These are phyloP conservation scores for Hydropotes inermis DNA, from an alignment of 2,113 vertebrate genomes.

Conservation along the genomic window DNA sequence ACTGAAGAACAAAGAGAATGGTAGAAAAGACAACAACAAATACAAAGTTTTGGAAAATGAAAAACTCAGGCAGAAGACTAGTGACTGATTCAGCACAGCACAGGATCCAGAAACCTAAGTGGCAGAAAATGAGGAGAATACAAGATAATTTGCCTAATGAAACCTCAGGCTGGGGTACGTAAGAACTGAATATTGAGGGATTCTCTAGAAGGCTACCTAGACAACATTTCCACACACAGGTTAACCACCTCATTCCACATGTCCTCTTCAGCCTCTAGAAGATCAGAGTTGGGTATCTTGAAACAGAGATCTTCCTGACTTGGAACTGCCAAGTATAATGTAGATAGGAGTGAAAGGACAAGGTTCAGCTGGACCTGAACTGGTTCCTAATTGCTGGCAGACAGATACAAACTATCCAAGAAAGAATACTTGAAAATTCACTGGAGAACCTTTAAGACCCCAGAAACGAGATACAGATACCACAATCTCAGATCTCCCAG, in stretches of 20 bases:
- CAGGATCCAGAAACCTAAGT: background rate
- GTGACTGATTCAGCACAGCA: background rate
- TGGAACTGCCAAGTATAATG: background rate
- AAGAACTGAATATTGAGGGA: background rate
- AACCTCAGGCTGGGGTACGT: background rate
- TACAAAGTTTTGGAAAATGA: background rate
- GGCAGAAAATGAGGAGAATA: background rate
- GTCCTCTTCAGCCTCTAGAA: background rate
- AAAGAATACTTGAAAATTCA: background rate
- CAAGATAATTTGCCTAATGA: background rate
- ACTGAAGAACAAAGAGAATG: background rate
- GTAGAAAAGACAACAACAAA: background rate
- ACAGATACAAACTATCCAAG: background rate
- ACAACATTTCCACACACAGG: background rate
- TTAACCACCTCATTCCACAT: background rate
- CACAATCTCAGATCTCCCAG: background rate
- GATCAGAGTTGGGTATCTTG: background rate
- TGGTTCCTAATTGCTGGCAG: background rate
- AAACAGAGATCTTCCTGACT: background rate
- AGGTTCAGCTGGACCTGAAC: background rate
- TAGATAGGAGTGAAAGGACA: background rate
- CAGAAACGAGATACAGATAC: background rate
- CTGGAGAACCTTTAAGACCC: background rate
- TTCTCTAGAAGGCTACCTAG: background rate
- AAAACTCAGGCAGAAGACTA: background rate